A percentile compares a stretch with the other conserved stretches of the same genome.
These are phyloP conservation scores for Junco hyemalis DNA, from an alignment of 2,113 vertebrate genomes.

Conservation along the genomic window DNA sequence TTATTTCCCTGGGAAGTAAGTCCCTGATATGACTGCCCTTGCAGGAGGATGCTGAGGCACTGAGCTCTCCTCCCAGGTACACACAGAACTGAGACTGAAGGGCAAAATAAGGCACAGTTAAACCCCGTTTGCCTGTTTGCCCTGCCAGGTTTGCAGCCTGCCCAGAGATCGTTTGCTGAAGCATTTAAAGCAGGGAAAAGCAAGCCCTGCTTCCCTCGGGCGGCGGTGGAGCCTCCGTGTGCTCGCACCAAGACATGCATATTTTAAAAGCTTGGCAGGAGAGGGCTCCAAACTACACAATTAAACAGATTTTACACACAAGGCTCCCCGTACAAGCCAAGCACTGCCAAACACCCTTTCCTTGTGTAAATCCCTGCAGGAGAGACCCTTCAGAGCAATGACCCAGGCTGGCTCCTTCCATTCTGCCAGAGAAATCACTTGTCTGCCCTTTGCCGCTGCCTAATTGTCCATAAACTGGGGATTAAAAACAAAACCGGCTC, in stretches of 20 bases:
- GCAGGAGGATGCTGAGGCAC: fast-evolving
- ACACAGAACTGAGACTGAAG: fast-evolving
- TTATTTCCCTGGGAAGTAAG: neutral
- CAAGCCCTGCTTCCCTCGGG: neutral
- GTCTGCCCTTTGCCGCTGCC: neutral
- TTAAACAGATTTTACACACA: neutral
- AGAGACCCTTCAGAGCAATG: fast-evolving
- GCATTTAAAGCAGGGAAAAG: fast-evolving
- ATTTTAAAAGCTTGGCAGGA: constrained; percentile 65
- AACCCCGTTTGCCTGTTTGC: neutral
- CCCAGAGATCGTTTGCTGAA: neutral
- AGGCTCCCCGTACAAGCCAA: fast-evolving
- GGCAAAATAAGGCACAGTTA: neutral
- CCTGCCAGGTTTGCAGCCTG: neutral
- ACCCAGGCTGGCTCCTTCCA: neutral
- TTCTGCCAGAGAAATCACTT: neutral
- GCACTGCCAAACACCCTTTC: neutral
- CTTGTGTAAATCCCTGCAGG: neutral
- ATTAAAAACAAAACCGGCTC: neutral
- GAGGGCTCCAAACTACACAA: constrained; percentile 69
- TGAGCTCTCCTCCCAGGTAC: neutral
- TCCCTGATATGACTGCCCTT: fast-evolving
- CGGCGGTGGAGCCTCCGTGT: neutral
- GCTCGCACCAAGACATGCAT: neutral
- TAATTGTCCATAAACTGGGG: neutral